phyloP scores from a whole-genome alignment of 2,797 vertebrate species.

The Acrossocheilus fasciatus region DNA sequence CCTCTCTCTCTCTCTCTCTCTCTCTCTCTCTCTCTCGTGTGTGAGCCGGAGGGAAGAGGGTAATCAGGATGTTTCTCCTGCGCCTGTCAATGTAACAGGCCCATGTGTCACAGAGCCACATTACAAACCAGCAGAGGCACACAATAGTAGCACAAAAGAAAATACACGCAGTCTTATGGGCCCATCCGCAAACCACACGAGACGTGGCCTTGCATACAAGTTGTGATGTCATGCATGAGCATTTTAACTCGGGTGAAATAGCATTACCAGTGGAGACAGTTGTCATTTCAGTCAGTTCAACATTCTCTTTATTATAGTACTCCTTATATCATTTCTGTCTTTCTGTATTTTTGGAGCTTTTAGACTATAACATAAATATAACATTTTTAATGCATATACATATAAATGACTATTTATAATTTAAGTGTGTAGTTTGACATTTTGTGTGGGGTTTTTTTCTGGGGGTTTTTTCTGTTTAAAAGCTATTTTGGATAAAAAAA shows the following conservation, averaged over 20 bases:
- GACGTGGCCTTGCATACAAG: not conserved
- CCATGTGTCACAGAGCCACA: conserved; percentile 36
- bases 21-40: conserved; percentile 31
- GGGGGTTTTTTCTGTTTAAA: too few relatives aligned
- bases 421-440: not conserved
- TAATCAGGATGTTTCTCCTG: conserved; percentile 47
- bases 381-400: not conserved
- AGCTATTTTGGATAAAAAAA: not conserved
- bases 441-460: too few relatives aligned
- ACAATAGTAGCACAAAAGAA: conserved; percentile 11
- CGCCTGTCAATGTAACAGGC: conserved; percentile 45
- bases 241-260: not conserved
- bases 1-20: conserved; percentile 50
- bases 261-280: not conserved
- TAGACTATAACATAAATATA: not conserved
- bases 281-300: not conserved
- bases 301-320: not conserved
- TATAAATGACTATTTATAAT: not conserved
- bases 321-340: not conserved
- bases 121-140: not conserved
- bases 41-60: conserved; percentile 29
- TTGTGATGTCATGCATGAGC: not conserved
- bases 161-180: not conserved
- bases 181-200: not conserved
- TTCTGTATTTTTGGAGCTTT: not conserved